Conservation (phyloP, 2,888 invertebrate genomes). For the Ornithoptera alexandrae region DNA sequence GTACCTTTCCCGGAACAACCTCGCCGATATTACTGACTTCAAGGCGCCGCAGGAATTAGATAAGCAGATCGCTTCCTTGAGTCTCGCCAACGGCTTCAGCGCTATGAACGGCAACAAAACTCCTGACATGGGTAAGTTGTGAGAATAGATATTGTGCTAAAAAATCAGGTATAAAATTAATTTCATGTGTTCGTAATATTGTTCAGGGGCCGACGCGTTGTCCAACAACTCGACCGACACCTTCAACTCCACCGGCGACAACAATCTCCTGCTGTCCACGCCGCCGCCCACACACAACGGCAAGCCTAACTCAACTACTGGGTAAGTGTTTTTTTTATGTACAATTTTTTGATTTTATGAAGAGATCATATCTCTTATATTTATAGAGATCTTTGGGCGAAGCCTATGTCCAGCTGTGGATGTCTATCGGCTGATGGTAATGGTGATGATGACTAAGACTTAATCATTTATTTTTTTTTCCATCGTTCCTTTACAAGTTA, state of each 20-base stretch:
- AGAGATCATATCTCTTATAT: too few relatives aligned
- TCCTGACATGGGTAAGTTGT: slow-evolving; percentile 53
- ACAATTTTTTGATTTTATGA: too few relatives aligned
- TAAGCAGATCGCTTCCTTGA: slow-evolving; percentile 62
- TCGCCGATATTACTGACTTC: slow-evolving; percentile 67
- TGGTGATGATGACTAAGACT: too few relatives aligned
- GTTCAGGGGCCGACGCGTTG: slow-evolving; percentile 56
- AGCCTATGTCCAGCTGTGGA: too few relatives aligned
- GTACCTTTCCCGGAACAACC: slow-evolving; percentile 60
- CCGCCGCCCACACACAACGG: slow-evolving; percentile 70
- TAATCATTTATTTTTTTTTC: too few relatives aligned
- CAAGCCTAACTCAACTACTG: slow-evolving; percentile 50
- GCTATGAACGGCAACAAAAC: slow-evolving; percentile 58
- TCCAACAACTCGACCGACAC: slow-evolving; percentile 73
- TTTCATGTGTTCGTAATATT: too few relatives aligned
- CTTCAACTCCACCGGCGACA: slow-evolving; percentile 65
- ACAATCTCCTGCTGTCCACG: slow-evolving; percentile 63
- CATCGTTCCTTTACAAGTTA: too few relatives aligned
- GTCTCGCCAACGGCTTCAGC: slow-evolving; percentile 62
- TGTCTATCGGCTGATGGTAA: too few relatives aligned
- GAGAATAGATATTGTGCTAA: too few relatives aligned
- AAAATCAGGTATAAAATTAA: too few relatives aligned
- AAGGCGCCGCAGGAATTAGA: slow-evolving; percentile 64
- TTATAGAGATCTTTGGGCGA: too few relatives aligned
- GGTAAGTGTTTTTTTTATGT: slow-evolving; percentile 46